Evolutionary conservation across 2,113 vertebrate genomes (phyloP).

Genomic region (Collichthys lucidus): DNA sequence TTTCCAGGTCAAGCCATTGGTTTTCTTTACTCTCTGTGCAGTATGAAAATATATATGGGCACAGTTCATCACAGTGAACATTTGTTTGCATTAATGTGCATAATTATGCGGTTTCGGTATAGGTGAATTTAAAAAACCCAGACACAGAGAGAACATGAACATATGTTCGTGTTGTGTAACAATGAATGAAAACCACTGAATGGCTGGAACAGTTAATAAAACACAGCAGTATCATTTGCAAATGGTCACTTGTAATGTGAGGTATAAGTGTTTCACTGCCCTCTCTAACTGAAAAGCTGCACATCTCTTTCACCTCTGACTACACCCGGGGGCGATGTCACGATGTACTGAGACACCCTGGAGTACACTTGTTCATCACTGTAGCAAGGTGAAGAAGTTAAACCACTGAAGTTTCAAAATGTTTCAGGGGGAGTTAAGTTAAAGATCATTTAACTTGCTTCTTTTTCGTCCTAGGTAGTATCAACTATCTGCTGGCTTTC

Average conservation of each 20-base stretch:
- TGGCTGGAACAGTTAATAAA: not conserved
- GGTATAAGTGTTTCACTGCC: not conserved
- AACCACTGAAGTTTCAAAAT: not conserved
- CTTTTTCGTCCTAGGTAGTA: not conserved
- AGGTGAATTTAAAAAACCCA: no score
- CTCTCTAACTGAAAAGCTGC: not conserved
- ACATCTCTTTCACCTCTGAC: not conserved
- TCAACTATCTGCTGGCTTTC: not conserved
- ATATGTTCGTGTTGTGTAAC: not conserved
- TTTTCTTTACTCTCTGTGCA: conserved; percentile 8
- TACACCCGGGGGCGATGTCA: not conserved
- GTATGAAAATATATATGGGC: not conserved
- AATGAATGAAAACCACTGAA: not conserved
- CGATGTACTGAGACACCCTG: not conserved
- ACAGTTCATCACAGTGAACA: not conserved
- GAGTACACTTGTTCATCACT: not conserved
- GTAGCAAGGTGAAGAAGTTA: not conserved
- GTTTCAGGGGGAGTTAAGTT: not conserved
- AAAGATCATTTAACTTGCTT: not conserved
- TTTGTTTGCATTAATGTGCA: not conserved
- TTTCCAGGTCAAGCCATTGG: not conserved
- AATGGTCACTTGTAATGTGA: not conserved
- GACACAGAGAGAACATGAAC: not conserved
- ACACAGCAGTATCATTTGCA: not conserved
- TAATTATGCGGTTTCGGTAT: not conserved